Conservation (phyloP, 2,113 vertebrate genomes). For the Oxyura jamaicensis region DNA sequence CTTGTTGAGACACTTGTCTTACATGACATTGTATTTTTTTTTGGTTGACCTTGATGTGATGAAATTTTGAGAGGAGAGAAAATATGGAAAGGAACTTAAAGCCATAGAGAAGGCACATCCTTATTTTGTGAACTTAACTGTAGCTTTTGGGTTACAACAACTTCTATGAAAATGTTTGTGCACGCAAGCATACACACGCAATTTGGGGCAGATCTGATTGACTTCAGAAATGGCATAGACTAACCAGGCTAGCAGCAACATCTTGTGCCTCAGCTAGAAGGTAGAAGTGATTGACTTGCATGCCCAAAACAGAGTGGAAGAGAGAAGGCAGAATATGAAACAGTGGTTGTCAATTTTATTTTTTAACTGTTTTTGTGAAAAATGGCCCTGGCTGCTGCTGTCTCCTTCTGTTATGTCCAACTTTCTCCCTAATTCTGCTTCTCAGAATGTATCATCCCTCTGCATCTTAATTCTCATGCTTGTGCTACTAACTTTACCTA, state of each 20-base stretch:
- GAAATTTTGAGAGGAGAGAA: neutral
- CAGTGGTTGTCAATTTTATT: neutral
- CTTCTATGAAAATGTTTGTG: neutral
- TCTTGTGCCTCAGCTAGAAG: neutral
- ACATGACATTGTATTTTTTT: neutral
- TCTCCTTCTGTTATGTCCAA: neutral
- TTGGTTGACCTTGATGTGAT: neutral
- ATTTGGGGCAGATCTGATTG: neutral
- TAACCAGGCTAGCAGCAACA: neutral
- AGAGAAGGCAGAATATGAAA: neutral
- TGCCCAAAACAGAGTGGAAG: neutral
- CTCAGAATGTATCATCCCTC: neutral
- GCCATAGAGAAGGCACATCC: neutral
- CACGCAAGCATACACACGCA: fast-evolving
- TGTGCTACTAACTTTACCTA: neutral
- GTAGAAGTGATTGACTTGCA: neutral
- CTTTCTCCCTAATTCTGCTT: neutral
- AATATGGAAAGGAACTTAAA: neutral
- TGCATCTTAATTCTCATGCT: neutral
- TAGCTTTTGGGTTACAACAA: neutral
- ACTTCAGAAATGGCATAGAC: neutral
- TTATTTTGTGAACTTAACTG: neutral
- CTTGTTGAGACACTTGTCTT: neutral
- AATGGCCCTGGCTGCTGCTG: neutral
- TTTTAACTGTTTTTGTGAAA: neutral